A percentile compares a stretch with the other conserved stretches of the same genome.
These are phyloP conservation scores for Motacilla alba DNA, from an alignment of 2,113 vertebrate species.

Conservation along the genomic window DNA sequence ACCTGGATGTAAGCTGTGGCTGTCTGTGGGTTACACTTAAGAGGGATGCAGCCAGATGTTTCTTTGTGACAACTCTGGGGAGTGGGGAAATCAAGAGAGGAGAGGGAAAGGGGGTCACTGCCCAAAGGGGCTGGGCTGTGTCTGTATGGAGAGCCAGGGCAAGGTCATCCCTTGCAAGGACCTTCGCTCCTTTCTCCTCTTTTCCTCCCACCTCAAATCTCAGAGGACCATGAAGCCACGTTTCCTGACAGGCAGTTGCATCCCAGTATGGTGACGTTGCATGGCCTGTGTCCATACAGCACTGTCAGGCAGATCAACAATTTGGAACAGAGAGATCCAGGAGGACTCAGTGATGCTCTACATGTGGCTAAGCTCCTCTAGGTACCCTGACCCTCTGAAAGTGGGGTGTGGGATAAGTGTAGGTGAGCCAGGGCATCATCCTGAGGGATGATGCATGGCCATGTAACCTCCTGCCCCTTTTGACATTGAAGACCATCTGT, in stretches of 20 bases:
- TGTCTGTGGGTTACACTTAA: not conserved
- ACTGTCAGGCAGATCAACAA: not conserved
- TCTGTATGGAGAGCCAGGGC: not conserved
- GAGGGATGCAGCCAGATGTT: not conserved
- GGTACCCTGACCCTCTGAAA: not conserved
- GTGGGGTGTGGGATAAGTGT: not conserved
- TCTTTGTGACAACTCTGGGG: not conserved
- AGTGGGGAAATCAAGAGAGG: not conserved
- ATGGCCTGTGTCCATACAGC: not conserved
- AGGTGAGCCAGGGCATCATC: not conserved
- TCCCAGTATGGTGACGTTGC: accelerated
- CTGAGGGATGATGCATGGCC: accelerated
- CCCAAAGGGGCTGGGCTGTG: not conserved
- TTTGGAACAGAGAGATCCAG: not conserved
- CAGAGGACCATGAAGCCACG: not conserved
- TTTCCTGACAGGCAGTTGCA: not conserved
- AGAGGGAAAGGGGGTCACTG: not conserved
- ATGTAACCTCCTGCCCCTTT: accelerated
- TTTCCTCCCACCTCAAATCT: not conserved
- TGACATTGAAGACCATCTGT: not conserved
- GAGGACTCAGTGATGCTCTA: not conserved
- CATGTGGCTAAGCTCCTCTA: not conserved
- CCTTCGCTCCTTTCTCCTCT: not conserved
- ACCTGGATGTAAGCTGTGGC: not conserved
- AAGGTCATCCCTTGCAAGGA: not conserved